A percentile compares a stretch with the other conserved stretches of the same genome.
These are phyloP conservation scores for Stenichneumon culpator DNA, from an alignment of 2,888 invertebrate species.

Conservation along the genomic window DNA sequence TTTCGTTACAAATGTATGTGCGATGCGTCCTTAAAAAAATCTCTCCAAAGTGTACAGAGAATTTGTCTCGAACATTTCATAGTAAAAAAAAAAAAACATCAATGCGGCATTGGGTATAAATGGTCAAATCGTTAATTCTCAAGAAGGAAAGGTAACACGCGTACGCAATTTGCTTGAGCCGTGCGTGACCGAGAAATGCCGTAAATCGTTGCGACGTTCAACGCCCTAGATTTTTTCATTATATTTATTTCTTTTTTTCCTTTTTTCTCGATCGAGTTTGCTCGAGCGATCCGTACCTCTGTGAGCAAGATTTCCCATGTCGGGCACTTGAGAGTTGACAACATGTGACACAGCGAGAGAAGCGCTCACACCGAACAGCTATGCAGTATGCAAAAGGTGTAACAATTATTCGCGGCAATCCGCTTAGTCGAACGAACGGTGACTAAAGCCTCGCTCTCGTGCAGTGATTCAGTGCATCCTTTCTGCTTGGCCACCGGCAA, in stretches of 20 bases:
- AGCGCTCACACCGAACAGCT: not conserved
- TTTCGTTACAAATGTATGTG: not conserved
- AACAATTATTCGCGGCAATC: conserved; percentile 54
- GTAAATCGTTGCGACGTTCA: not conserved
- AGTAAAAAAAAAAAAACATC: no score
- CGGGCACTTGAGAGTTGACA: conserved; percentile 2
- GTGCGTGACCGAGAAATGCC: conserved; percentile 9
- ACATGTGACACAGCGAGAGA: conserved; percentile 22
- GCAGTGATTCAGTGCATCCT: conserved; percentile 70
- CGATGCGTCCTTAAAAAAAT: not conserved
- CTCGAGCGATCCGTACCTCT: conserved; percentile 26
- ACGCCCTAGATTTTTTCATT: conserved; percentile 33
- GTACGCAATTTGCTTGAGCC: conserved; percentile 19
- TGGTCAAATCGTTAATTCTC: conserved; percentile 22
- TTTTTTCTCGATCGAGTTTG: not conserved
- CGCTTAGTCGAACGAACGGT: conserved; percentile 60
- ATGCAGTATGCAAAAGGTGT: conserved; percentile 15
- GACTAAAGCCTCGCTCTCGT: conserved; percentile 68
- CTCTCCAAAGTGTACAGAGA: not conserved
- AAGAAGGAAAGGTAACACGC: conserved; percentile 34
- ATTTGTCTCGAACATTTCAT: not conserved
- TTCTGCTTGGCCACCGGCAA: conserved; percentile 59
- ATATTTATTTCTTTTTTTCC: not conserved
- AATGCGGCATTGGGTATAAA: conserved; percentile 34
- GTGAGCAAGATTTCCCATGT: conserved; percentile 29